Base-by-base conservation (phyloP, 2,888 invertebrate species). In the Lithophane leautieri region DNA sequence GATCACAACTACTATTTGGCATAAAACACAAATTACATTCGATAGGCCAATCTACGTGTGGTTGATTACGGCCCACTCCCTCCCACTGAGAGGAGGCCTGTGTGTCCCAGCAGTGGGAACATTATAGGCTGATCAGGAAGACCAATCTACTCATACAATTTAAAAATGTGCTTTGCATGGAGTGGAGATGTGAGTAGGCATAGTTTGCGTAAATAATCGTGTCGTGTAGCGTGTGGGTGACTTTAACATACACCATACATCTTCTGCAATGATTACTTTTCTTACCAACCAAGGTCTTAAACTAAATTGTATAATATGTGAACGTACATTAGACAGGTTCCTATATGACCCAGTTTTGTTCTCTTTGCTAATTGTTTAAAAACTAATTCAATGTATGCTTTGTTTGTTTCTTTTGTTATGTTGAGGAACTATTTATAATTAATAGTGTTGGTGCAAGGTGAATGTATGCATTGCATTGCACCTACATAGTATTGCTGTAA, bases 231-330 rank as follows among this genome's bases (percentile, higher is more conserved):
- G 34, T 58, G 67, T 40, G 54, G 54, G 61, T 54, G 63, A 63
- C 50, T 85, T 62, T 81, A 73, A 75, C 80, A 74, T 74, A 66
- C 70, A 80, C 81, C 85, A 85, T 82, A 52, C 83, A 78, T 86
- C 82, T 86, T 86, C 85, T 78, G 85, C 82, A 88, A 90, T 82
- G 81, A 86, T 76, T 83, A 77, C 82, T 86, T 84, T 88, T 89
- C 84, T 79, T 50, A 73, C 52, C 8, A 67, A n/a, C 70, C 90
- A 90, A 91, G 90, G 90, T 70, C 73, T 73, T 40, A 42, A 68
- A 58, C 72, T 69, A 83, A 86, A 76, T 81, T 78, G 70, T 71
- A 68, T 65, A 73, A 72, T 54, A 79, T 82, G 77, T 78, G 76
- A 82, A 77, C 75, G 84, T 84, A 73, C 8, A 8, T 28, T 12